A percentile compares a stretch with the other conserved stretches of the same genome.
Conservation (phyloP, 2,797 vertebrate genomes). For the Kryptopterus vitreolus region DNA sequence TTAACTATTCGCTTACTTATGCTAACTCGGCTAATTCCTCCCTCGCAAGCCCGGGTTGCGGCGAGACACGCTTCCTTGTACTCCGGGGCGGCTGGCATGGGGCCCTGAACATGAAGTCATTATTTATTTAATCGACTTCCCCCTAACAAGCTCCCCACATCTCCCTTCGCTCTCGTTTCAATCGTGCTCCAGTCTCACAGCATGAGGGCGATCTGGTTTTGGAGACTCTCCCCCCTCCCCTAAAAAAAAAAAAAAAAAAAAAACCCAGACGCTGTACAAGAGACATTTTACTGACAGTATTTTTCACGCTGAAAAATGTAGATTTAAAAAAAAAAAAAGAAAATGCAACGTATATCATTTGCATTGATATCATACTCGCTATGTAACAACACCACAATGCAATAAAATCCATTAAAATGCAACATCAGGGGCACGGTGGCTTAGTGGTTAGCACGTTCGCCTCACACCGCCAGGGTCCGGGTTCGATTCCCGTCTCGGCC, state of each 20-base stretch:
- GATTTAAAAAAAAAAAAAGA: too few relatives aligned
- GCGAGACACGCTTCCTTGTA: slow-evolving; percentile 69
- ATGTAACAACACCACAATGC: too few relatives aligned
- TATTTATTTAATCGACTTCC: slow-evolving; percentile 83
- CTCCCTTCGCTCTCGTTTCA: slow-evolving; percentile 57
- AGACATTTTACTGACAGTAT: background rate
- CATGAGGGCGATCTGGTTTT: slow-evolving; percentile 74
- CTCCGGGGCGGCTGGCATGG: slow-evolving; percentile 38
- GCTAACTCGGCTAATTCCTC: slow-evolving; percentile 29
- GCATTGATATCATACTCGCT: too few relatives aligned
- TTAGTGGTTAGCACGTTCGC: too few relatives aligned
- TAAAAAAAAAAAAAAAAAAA: background rate
- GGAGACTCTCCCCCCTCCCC: background rate
- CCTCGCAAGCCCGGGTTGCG: slow-evolving; percentile 55
- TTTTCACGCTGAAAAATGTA: background rate
- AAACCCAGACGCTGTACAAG: background rate
- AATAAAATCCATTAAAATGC: background rate
- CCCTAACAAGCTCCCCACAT: slow-evolving; percentile 80
- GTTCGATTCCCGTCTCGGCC: too few relatives aligned
- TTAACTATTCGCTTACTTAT: background rate
- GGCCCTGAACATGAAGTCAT: slow-evolving; percentile 77
- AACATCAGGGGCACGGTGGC: too few relatives aligned
- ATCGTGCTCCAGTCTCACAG: slow-evolving; percentile 77
- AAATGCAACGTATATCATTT: too few relatives aligned
- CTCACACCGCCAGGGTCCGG: too few relatives aligned